Percentiles rank a stretch among this genome's conserved stretches.
These are phyloP conservation scores for Hyaena hyaena DNA, from an alignment of 2,113 vertebrate species.

Conservation along the genomic window DNA sequence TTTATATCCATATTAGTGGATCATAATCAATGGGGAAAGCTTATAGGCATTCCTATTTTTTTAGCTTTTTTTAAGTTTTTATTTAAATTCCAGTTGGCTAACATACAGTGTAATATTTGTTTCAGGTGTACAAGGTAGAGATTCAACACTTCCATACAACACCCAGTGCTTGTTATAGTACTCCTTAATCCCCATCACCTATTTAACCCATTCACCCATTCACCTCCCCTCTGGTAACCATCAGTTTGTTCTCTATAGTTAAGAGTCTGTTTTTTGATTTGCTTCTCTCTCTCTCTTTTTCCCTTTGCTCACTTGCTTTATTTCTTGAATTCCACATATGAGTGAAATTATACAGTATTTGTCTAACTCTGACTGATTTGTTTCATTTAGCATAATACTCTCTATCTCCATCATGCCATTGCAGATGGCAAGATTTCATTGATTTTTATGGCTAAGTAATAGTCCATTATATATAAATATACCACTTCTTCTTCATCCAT, in stretches of 20 bases:
- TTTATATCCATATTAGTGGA: neutral
- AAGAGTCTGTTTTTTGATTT: neutral
- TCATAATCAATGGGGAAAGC: neutral
- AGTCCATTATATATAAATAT: neutral
- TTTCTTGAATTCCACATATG: neutral
- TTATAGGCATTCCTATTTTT: neutral
- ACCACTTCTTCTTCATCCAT: neutral
- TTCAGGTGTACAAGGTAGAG: neutral
- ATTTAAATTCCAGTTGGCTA: neutral
- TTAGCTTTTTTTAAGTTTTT: neutral
- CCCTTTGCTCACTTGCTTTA: neutral
- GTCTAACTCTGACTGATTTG: neutral
- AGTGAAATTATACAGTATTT: neutral
- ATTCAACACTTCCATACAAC: neutral
- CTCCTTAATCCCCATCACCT: neutral
- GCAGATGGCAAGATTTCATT: neutral
- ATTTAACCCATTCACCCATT: neutral
- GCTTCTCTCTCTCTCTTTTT: neutral
- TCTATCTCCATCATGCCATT: neutral
- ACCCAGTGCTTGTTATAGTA: neutral
- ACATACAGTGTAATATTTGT: neutral
- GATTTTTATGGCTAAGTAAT: neutral
- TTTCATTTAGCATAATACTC: neutral
- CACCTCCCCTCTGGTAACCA: neutral
- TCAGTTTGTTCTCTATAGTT: neutral